Base-by-base conservation (phyloP, 2,113 vertebrate species). In the Sisor rabdophorus region DNA sequence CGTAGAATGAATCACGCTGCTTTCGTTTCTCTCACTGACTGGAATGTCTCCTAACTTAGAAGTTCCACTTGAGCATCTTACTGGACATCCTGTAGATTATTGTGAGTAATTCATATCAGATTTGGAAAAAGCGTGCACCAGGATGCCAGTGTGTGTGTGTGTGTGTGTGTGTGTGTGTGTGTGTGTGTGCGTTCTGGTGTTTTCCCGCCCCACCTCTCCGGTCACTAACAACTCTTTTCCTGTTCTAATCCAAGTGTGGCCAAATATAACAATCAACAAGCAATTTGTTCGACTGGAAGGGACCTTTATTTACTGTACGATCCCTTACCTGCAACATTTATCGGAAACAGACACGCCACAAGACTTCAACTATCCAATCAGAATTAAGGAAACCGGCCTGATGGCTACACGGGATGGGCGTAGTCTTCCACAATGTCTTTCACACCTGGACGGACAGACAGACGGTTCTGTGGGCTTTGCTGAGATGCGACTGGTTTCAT, bases 41-140 rank as follows among this genome's bases (percentile, higher is more conserved):
- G 61, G 32, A 56, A 76, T 28, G 54, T 15, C 44, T 60, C 58
- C 4, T 48, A 65, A 17, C 50, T 53, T 3, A 32, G 64, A 70
- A 44, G 55, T 76, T 67, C 52, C 56, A 32, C 48, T 40, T 44
- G 54, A 69, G 76, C 11, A 7, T n/a, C 22, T 71, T 28, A 52
- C 56, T 47, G 53, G 68, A 71, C 48, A 78, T 78, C 76, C 76
- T 71, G 56, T 16, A 24, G 24, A 44, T 77, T 68, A 68, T 56
- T n/a, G 10, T 28, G 2, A 70, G 26, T 13, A 44, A 71, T 20
- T 20, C 28, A 32, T 58, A 68, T 76, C 74, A 56, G 74, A 76
- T 67, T 67, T 52, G 47, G 30, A 26, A 58, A 59, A 61, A 69
- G 22, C 36, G 10, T 69, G 54, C 0, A 59, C 54, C 75, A 63